A percentile compares a stretch with the other conserved stretches of the same genome.
These are phyloP conservation scores for Gallinago nigripennis DNA, from an alignment of 2,797 vertebrate genomes.

Conservation along the genomic window DNA sequence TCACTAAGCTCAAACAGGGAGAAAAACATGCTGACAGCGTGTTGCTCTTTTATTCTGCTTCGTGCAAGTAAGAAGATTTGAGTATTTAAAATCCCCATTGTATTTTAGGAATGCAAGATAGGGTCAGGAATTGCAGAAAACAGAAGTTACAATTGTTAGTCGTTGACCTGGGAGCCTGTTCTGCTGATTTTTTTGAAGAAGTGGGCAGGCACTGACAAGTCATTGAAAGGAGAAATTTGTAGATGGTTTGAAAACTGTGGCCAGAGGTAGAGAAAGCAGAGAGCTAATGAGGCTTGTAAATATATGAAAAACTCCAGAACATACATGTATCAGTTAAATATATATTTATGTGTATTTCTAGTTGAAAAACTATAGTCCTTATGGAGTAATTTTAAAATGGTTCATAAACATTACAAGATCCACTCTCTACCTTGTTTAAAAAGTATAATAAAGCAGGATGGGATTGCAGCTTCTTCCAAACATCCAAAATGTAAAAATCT, in stretches of 20 bases:
- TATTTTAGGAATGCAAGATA: conserved; percentile 46
- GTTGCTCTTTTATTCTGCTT: conserved; percentile 27
- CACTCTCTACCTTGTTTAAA: background rate
- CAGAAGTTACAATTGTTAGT: conserved; percentile 45
- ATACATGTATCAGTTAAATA: too few relatives aligned
- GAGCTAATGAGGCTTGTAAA: background rate
- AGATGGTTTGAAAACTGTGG: conserved; percentile 1
- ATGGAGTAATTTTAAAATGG: background rate
- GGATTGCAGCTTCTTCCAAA: background rate
- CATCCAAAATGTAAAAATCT: background rate
- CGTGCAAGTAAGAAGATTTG: conserved; percentile 9
- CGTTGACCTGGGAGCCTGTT: conserved; percentile 57
- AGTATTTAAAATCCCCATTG: conserved; percentile 50
- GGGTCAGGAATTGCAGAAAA: conserved; percentile 1
- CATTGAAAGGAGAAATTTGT: conserved; percentile 21
- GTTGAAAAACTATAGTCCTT: background rate
- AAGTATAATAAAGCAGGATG: background rate
- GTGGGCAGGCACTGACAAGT: conserved; percentile 45
- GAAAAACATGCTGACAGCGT: conserved; percentile 3
- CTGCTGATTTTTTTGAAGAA: conserved; percentile 53
- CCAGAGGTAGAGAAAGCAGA: background rate
- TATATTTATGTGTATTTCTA: background rate
- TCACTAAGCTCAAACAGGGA: conserved; percentile 2
- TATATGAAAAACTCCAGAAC: background rate
- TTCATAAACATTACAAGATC: background rate